Evolutionary conservation across 1,140 invertebrate species (phyloP).

Genomic region (Nomia melanderi): DNA sequence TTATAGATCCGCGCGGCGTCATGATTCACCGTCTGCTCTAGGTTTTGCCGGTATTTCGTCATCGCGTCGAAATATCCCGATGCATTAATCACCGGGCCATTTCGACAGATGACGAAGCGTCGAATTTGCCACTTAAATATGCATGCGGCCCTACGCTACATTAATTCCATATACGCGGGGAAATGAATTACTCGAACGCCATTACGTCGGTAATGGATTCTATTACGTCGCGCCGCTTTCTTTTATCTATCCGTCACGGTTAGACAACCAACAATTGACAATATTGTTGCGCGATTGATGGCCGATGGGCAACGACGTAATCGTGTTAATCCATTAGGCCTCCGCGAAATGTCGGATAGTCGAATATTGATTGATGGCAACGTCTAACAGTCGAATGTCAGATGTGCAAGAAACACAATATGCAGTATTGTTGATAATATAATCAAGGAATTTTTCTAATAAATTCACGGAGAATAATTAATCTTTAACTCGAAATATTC

Average conservation of each 20-base stretch:
- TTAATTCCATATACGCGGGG: not conserved
- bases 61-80: slow-evolving; percentile 14
- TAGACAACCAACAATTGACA: not conserved
- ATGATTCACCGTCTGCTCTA: slow-evolving; percentile 30
- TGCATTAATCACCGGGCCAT: slow-evolving; percentile 21
- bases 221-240: not conserved
- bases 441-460: no score
- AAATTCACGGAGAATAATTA: no score
- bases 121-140: not conserved
- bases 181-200: not conserved
- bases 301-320: not conserved
- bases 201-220: not conserved
- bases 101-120: not conserved
- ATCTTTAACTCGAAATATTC: no score
- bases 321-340: not conserved
- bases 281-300: not conserved
- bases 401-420: not conserved
- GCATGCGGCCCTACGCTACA: not conserved
- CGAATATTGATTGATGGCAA: not conserved
- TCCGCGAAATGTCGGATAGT: not conserved
- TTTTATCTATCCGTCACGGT: not conserved
- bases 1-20: slow-evolving; percentile 17
- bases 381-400: not conserved
- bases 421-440: no score
- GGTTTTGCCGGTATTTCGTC: slow-evolving; percentile 16